Evolutionary conservation across 2,113 vertebrate species (phyloP), one percentile per base, ranked within the genome.

Genomic region (Caranx melampygus): DNA sequence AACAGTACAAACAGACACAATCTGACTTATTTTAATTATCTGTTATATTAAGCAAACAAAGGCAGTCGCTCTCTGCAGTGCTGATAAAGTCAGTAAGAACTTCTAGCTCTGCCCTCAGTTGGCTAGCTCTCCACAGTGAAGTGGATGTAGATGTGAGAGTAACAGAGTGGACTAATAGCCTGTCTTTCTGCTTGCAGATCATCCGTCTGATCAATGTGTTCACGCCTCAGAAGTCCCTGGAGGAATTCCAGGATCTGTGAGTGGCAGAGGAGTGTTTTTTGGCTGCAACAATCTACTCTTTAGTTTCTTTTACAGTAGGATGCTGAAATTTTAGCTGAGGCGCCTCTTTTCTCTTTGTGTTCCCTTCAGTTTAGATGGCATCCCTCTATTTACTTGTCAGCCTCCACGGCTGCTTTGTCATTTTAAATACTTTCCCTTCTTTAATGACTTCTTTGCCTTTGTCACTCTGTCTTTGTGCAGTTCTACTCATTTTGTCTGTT

Each of bases 241-340:
- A 99, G 95, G 97, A 99, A 93, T 99, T 99, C 95, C 97, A 99
- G 94, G 98, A 99, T 94, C 96, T 99, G 98, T 99, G 96, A 98
- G 98, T 98, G 69, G 55, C 76, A 58, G 62, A 68, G 20, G 13
- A 75, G 49, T 16, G 10, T 61, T 42, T 75, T 81, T 62, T 64
- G 5, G n/a, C 72, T 62, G 3, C 5, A 64, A 45, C 33, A 60
- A 59, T 49, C 42, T 44, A 54, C 59, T 64, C 44, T 42, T 34
- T 33, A 14, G 54, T 62, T 68, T 70, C 26, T 65, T 77, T 60
- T 51, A 70, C 10, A 66, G 44, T 62, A 3, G 51, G 40, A 61
- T 68, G 79, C 34, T 59, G 44, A 42, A 13, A 58, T 51, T 78
- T 69, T 35, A 59, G 31, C 21, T 58, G 6, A 65, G 55, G 58